Base-by-base conservation (phyloP, 2,113 vertebrate genomes). In the Larimichthys crocea region DNA sequence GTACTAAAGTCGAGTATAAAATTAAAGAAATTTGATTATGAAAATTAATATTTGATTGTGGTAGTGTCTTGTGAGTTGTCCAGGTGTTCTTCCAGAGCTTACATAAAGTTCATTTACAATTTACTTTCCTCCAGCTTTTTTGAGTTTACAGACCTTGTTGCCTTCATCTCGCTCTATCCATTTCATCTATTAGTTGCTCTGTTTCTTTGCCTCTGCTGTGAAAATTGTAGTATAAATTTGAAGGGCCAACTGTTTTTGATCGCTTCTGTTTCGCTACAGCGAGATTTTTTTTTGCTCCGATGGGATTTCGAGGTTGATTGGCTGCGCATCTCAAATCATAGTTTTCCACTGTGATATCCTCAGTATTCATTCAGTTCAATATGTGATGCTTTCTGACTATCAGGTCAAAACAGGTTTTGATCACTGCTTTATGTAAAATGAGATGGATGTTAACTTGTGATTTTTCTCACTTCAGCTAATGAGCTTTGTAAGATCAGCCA, bases 311-410 rank as follows among this genome's bases (percentile, higher is more conserved):
- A 7, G 26, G 53, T 14, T 46, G 35, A 57, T 56, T 24, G 22
- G 40, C 22, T 44, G n/a, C 9, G 10, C 14, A 69, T 40, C 31
- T 19, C 9, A 50, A n/a, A 73, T 49, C 16, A 14, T n/a, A 60
- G 52, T 12, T 48, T 1, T 71, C 14, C n/a, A 16, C 42, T 60
- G 55, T 19, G 40, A 72, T 55, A 22, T 63, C 17, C 12, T 56
- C 52, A 46, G 74, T 59, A 26, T 63, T 55, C n/a, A 63, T 53
- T 42, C 31, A 29, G 17, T 56, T 76, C 26, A n/a, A 19, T 16
- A 7, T 57, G 12, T 31, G 40, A 17, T 48, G 12, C 40, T 50
- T 20, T 50, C 59, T 52, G 10, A 3, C 17, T 31, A 11, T 55
- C 17, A 14, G 24, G 35, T 35, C 24, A 22, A 20, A 56, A n/a